Base-by-base conservation (phyloP, 2,888 invertebrate species). In the Caenorhabditis drosophilae region DNA sequence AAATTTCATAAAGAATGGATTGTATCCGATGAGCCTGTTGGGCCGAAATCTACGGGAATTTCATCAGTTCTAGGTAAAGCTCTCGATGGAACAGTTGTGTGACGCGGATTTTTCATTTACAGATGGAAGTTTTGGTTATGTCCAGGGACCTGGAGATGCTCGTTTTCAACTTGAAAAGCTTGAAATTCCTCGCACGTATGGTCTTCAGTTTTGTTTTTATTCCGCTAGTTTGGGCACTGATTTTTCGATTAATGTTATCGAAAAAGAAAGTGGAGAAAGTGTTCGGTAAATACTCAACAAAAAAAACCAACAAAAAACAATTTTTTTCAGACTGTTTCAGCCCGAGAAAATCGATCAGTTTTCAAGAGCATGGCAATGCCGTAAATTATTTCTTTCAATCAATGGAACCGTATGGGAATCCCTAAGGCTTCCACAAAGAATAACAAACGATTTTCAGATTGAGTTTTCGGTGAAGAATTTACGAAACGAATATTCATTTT, bases 151-250 rank as follows among this genome's bases (percentile, higher is more conserved):
- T 6, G 78, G 76, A 9, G 68, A 69, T 11, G 63, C 61, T 0
- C 45, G 44, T 0, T 50, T 78, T 2, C 47, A 53, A 16, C 36
- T 75, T 1, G 71, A 64, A 7, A 61, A 63, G 15, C 63, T 78
- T 26, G n/a, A 44, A 20, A 51, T 77, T 11, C 57, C 61, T 7
- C 27, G 75, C 26, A 72, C 74, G 2, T 64, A 67, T 40, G 70
- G 72, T 0, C 40, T 78, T 12, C 73, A 74, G 18, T 78, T 78
- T 57, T 78, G 78, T 51, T 75, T 64, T 55, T 76, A 67, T 56
- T 45, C 68, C 1, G 57, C 71, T 11, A 60, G 59, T 7, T 25
- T 52, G 9, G 71, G 61, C 11, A 59, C 67, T 1, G 40, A 44
- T 11, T 59, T 77, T 16, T 40, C 45, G 18, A 50, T 77, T n/a